Evolutionary conservation across 2,113 vertebrate species (phyloP).

Genomic region (Neotoma lepida): DNA sequence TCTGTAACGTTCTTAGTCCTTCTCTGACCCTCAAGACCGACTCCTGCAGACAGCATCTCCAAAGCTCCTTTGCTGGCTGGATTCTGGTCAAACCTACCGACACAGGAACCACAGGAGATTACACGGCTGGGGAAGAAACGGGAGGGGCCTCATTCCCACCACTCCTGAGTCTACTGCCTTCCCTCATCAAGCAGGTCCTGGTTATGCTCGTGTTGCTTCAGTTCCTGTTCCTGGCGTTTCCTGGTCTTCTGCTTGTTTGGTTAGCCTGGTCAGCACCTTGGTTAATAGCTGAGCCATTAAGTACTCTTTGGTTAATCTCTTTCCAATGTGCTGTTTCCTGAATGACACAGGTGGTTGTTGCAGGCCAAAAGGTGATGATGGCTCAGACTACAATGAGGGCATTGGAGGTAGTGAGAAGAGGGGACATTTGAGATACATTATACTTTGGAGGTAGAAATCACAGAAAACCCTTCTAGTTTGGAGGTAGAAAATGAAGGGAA

Average conservation of each 20-base stretch:
- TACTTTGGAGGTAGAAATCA: constrained; percentile 10
- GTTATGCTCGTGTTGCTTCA: neutral
- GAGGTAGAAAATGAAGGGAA: neutral
- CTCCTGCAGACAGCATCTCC: neutral
- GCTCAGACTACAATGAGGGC: neutral
- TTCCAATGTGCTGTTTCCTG: neutral
- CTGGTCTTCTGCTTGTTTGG: constrained; percentile 29
- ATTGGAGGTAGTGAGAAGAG: neutral
- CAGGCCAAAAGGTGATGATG: neutral
- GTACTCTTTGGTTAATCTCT: neutral
- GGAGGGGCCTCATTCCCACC: neutral
- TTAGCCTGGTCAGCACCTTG: neutral
- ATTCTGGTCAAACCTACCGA: constrained; percentile 14
- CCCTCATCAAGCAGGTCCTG: neutral
- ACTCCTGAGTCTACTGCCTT: neutral
- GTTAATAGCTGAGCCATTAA: neutral
- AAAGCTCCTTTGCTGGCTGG: neutral
- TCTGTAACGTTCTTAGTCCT: neutral
- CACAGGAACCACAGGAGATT: neutral
- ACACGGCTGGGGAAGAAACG: neutral
- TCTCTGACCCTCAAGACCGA: neutral
- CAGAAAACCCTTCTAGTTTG: neutral
- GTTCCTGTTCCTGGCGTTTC: neutral
- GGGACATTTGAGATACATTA: neutral
- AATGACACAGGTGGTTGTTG: neutral